Evolutionary conservation across 2,888 invertebrate species (phyloP), one percentile per base, ranked within the genome.

Genomic region (Dasysyrphus tricinctus): DNA sequence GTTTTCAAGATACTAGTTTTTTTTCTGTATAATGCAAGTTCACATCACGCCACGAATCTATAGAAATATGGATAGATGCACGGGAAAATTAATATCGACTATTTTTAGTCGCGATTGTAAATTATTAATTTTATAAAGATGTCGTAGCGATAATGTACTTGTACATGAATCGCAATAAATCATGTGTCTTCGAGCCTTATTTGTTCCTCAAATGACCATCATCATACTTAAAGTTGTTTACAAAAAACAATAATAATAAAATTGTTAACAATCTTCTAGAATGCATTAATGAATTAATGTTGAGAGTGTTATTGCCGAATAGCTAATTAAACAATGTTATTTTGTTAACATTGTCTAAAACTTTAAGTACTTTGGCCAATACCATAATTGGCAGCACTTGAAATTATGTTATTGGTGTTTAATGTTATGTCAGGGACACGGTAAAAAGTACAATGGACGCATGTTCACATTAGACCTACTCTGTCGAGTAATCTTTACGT

Each of bases 81-180:
- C 24, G 49, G 14, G 5, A 44, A 37, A 63, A 79, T 79, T 75
- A 44, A 34, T 75, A 75, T 75, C 74, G 79, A 84, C 72, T 84
- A 72, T 67, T 84, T 83, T 70, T 76, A 76, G 65, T 76, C 11
- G 72, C 67, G 37, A 80, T 73, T 75, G 39, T 72, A 56, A 69
- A 73, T 73, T 72, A 80, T 76, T 80, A 80, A 85, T 85, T 80
- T 72, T 72, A 63, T 85, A 73, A 77, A 85, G 84, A 85, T 85
- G 80, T 80, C 67, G 84, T 24, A n/a, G 76, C 44, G 84, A 84
- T 80, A 80, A 39, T 16, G 49, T 37, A 59, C 57, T 34, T 34
- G 65, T 42, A 47, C 79, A 79, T 57, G 34, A 57, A 65, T 67
- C n/a, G 34, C 57, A 57, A 84, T 84, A 84, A 80, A 76, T 80